Conservation (phyloP, 64 coral and sea anemone genomes). For the Porites australiensis region DNA sequence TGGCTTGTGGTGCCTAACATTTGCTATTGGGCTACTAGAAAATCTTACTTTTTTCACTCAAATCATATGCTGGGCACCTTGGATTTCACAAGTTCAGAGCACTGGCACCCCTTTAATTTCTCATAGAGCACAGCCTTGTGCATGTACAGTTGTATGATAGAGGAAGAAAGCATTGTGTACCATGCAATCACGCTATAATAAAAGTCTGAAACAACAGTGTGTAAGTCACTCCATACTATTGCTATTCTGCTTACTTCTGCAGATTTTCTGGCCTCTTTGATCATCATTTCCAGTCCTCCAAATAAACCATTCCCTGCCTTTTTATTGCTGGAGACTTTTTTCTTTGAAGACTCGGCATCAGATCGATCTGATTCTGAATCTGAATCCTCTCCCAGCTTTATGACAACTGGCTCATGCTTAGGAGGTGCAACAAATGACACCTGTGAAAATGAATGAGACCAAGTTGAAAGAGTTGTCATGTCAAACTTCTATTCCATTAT, state of each 20-base stretch:
- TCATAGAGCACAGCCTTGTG: too few species aligned
- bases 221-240: not conserved
- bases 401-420: conserved; percentile 91
- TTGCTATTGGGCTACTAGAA: too few species aligned
- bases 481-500: too few species aligned
- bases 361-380: conserved; percentile 72
- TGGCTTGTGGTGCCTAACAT: too few species aligned
- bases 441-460: not conserved
- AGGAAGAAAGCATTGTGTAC: too few species aligned
- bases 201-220: not conserved
- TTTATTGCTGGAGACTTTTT: not conserved
- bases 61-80: too few species aligned
- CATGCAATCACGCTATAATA: not conserved
- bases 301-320: conserved; percentile 65
- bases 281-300: conserved; percentile 94
- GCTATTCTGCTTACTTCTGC: conserved; percentile 54
- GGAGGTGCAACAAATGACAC: conserved; percentile 55
- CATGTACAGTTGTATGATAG: too few species aligned
- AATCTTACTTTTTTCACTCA: too few species aligned
- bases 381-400: conserved; percentile 90
- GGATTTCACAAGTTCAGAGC: too few species aligned
- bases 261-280: conserved; percentile 91
- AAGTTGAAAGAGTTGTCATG: not conserved
- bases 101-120: too few species aligned
- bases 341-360: conserved; percentile 26